These are phyloP conservation scores for Tragopan temminckii DNA, from an alignment of 2,797 vertebrate genomes.

Conservation along the genomic window DNA sequence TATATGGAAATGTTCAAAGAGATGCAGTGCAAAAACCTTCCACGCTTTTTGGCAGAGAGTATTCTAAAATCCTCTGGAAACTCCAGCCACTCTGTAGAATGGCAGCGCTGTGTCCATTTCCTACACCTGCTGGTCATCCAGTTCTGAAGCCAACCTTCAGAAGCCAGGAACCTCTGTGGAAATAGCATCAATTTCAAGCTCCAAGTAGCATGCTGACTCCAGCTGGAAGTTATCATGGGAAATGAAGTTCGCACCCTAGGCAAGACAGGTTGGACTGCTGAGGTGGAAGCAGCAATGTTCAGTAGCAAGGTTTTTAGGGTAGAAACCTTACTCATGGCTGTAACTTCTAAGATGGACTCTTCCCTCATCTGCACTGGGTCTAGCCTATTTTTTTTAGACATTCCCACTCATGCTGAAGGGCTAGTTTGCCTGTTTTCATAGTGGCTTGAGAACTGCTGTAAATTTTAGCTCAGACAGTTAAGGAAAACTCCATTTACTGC, in stretches of 20 bases:
- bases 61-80: not conserved
- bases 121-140: not conserved
- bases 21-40: not conserved
- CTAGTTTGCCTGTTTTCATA: not conserved
- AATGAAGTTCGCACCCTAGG: not conserved
- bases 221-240: not conserved
- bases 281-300: not conserved
- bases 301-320: not conserved
- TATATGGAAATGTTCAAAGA: not conserved
- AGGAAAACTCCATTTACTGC: not conserved
- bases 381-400: not conserved
- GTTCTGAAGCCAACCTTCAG: not conserved
- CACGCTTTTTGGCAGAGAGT: not conserved
- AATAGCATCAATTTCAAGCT: not conserved
- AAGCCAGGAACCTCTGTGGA: not conserved
- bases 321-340: not conserved
- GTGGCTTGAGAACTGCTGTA: not conserved
- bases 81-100: not conserved
- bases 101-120: not conserved
- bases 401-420: not conserved
- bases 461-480: not conserved
- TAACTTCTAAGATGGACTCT: not conserved
- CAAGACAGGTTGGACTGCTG: not conserved
- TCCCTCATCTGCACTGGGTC: accelerated
- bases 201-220: not conserved